Conservation (phyloP, 2,113 vertebrate genomes). For the Colius striatus region DNA sequence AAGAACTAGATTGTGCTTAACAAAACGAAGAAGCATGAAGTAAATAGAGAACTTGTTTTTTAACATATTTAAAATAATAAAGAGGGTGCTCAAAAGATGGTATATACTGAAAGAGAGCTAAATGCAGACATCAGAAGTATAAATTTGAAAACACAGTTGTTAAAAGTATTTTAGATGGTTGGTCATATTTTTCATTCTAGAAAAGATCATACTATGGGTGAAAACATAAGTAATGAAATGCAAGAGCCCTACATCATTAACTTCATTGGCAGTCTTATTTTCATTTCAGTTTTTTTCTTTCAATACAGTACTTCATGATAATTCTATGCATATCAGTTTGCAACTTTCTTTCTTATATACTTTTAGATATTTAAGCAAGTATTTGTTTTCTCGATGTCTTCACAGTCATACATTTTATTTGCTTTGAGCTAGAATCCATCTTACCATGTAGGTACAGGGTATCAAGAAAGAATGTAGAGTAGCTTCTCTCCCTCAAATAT, state of each 20-base stretch:
- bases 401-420: constrained; percentile 21
- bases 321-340: background rate
- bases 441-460: background rate
- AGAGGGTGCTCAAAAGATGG: background rate
- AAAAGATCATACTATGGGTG: background rate
- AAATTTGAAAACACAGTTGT: background rate
- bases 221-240: background rate
- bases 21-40: background rate
- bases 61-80: background rate
- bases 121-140: background rate
- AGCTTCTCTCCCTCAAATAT: too few relatives aligned
- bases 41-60: background rate
- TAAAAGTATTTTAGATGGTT: background rate
- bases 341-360: constrained; percentile 4
- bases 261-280: background rate
- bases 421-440: background rate
- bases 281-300: background rate
- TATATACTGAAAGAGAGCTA: background rate
- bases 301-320: background rate
- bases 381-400: background rate
- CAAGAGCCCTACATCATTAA: background rate
- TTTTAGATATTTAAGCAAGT: background rate
- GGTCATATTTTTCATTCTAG: background rate
- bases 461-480: too few relatives aligned
- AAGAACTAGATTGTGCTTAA: background rate